These are phyloP conservation scores for Teinopalpus imperialis DNA, from an alignment of 2,888 invertebrate genomes.

Conservation along the genomic window DNA sequence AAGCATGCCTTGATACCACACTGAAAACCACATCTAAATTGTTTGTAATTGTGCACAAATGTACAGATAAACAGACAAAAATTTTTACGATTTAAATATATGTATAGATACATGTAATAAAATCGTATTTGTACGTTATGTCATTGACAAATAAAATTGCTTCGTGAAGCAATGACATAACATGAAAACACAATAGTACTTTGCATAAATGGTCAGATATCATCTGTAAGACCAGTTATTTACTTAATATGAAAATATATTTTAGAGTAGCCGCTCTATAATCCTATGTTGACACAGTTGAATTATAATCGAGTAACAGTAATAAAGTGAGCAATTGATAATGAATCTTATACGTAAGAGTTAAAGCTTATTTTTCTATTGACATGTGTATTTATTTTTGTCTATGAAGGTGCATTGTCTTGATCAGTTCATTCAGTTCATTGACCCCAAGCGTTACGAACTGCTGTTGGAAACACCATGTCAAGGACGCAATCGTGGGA, in stretches of 20 bases:
- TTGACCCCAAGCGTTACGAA: constrained; percentile 19
- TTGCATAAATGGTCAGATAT: no score
- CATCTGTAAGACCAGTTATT: background rate
- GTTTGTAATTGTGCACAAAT: no score
- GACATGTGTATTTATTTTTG: constrained; percentile 10
- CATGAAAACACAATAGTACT: no score
- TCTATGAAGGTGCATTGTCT: constrained; percentile 29
- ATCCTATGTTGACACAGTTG: constrained; percentile 23
- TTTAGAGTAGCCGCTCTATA: constrained; percentile 1
- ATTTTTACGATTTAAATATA: no score
- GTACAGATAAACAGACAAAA: no score
- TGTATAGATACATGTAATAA: no score
- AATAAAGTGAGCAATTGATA: background rate
- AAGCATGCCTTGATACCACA: no score
- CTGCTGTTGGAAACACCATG: constrained; percentile 15
- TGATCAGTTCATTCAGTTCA: constrained; percentile 23
- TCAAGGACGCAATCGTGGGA: constrained; percentile 24
- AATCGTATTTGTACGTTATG: no score
- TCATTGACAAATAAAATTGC: no score
- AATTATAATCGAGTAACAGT: constrained; percentile 22
- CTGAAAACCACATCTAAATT: no score
- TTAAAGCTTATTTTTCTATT: constrained; percentile 11
- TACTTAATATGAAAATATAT: constrained; percentile 8
- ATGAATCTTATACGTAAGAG: background rate
- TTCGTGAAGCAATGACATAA: no score